Percentiles rank a stretch among this genome's conserved stretches.
phyloP scores from a whole-genome alignment of 2,797 vertebrate genomes.

The Mus spretus region DNA sequence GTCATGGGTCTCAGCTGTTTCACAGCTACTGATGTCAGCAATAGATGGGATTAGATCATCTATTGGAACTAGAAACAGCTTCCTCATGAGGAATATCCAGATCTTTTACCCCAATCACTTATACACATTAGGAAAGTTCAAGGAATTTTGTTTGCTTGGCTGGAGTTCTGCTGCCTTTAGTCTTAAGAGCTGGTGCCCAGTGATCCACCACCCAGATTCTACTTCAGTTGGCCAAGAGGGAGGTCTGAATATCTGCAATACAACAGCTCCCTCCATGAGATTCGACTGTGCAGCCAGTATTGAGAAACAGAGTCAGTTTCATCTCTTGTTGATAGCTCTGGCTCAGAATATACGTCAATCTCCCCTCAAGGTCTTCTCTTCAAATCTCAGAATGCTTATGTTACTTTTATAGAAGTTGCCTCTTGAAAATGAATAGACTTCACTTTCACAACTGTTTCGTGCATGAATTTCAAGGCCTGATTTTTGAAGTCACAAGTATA shows the following conservation, averaged over 20 bases:
- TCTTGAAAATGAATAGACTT: constrained; percentile 64
- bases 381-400: constrained; percentile 51
- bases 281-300: not conserved
- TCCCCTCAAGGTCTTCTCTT: constrained; percentile 40
- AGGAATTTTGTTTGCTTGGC: not conserved
- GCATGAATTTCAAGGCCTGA: not conserved
- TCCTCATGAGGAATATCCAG: not conserved
- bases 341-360: not conserved
- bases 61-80: not conserved
- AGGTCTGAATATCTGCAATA: not conserved
- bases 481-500: constrained; percentile 41
- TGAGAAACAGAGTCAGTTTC: not conserved
- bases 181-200: not conserved
- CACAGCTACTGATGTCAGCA: not conserved
- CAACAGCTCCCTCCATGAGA: not conserved
- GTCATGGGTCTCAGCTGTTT: not conserved
- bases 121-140: constrained; percentile 13
- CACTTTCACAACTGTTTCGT: constrained; percentile 26
- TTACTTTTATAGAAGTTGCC: constrained; percentile 38
- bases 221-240: not conserved
- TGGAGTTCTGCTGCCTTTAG: not conserved
- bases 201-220: not conserved
- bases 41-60: not conserved
- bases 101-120: not conserved
- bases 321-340: constrained; percentile 30